Base-by-base conservation (phyloP, 2,113 vertebrate species). In the Hiodon tergisus region DNA sequence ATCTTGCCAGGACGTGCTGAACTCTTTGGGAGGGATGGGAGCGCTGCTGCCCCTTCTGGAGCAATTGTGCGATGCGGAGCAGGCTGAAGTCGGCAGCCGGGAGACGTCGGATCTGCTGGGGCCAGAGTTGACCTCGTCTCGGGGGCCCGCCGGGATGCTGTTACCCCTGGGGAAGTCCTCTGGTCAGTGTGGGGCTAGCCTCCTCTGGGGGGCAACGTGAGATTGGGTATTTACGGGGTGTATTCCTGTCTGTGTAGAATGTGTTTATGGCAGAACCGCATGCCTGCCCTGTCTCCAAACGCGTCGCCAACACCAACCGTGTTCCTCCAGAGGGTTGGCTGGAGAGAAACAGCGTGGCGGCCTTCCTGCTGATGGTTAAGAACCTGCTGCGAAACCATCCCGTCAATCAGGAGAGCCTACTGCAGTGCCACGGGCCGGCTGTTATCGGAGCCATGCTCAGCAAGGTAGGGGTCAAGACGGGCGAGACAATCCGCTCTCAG, bases 301-400 rank as follows among this genome's bases (percentile, higher is more conserved):
- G 0, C 4, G 0, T 0, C 16, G 13, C 2, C 17, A 47, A 59
- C 46, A 58, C 73, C 17, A 54, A 7, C 71, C 6, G 2, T 66
- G 53, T 57, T 52, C 68, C 5, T 5, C 75, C 84, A 94, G 97
- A 98, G 88, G 88, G 90, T 80, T 88, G 94, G 62, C 88, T 99
- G 82, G 95, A 98, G 86, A 93, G 82, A 82, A 98, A 98, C 78
- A 91, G 86, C 0, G 91, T 98, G 11, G 96, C 97, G 0, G 95
- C 96, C 14, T 98, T 98, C 83, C 90, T 99, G 83, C 91, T 98
- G 71, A 92, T 98, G 94, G 81, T 98, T 81, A 95, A 95, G 85
- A 98, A 98, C 86, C 88, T 98, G 80, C 87, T 98, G 84, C 86
- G 83, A 72, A 85, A 92, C 71, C 96, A 99, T 69, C 61, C 87